Conservation (phyloP, 1,140 invertebrate genomes). For the Aporrectodea caliginosa region DNA sequence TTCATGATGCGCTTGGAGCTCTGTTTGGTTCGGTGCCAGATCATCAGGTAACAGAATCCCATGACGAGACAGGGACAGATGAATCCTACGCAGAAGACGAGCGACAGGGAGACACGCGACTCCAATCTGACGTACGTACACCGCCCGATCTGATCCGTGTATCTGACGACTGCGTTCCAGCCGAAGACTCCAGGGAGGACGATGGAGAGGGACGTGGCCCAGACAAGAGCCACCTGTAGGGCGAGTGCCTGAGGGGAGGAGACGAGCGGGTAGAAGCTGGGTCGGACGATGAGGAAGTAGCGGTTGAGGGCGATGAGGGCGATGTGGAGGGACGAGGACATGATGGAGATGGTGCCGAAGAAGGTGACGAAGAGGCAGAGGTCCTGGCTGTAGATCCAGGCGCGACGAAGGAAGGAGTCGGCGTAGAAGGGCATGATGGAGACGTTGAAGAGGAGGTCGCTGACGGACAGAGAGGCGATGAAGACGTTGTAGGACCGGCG, state of each 20-base stretch:
- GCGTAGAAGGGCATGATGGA: constrained; percentile 23
- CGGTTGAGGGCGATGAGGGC: constrained; percentile 11
- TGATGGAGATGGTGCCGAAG: constrained; percentile 10
- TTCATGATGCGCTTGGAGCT: too few relatives aligned
- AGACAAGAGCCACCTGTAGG: constrained; percentile 10
- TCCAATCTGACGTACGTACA: constrained; percentile 21
- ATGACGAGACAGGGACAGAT: constrained; percentile 5
- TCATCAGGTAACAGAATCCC: not conserved
- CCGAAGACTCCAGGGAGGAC: constrained; percentile 11
- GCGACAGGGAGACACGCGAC: not conserved
- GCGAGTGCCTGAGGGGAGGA: not conserved
- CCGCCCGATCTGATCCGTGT: constrained; percentile 11
- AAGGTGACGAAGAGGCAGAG: constrained; percentile 10
- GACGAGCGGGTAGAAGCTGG: not conserved
- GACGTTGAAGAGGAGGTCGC: constrained; percentile 14
- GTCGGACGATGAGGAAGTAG: constrained; percentile 12
- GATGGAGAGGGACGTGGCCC: not conserved
- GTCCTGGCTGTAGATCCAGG: constrained; percentile 6
- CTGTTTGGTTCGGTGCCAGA: not conserved
- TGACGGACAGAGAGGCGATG: constrained; percentile 14
- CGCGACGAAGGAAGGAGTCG: not conserved
- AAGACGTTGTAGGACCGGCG: constrained; percentile 6
- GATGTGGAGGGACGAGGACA: constrained; percentile 5
- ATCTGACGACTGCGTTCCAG: constrained; percentile 6
- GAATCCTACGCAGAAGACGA: constrained; percentile 10